A percentile compares a stretch with the other conserved stretches of the same genome.
These are phyloP conservation scores for Apocrypta bakeri DNA, from an alignment of 1,140 invertebrate genomes.

Conservation along the genomic window DNA sequence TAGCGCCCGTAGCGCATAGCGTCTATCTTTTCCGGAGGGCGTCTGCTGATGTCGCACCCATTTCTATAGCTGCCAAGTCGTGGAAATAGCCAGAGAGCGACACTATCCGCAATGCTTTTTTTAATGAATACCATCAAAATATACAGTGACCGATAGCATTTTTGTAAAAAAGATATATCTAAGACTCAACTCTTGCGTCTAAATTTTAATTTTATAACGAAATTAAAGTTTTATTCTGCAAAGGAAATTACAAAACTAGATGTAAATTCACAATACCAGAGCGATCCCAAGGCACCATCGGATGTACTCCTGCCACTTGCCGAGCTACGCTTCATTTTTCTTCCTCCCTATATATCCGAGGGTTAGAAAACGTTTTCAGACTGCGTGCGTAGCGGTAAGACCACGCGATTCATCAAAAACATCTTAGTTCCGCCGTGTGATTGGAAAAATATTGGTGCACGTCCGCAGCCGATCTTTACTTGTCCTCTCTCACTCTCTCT, in stretches of 20 bases:
- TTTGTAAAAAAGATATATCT: no score
- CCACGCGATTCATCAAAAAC: slow-evolving; percentile 44
- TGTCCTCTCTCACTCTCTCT: no score
- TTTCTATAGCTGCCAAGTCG: no score
- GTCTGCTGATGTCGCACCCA: not conserved
- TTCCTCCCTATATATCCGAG: not conserved
- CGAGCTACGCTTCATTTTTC: not conserved
- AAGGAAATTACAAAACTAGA: not conserved
- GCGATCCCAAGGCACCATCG: not conserved
- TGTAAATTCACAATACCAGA: not conserved
- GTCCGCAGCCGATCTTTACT: not conserved
- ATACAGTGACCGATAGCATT: no score
- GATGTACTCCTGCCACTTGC: not conserved
- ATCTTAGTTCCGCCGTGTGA: not conserved
- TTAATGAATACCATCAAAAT: no score
- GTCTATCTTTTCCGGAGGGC: not conserved
- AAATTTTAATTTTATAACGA: no score
- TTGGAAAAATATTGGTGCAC: slow-evolving; percentile 34
- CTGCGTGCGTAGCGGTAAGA: not conserved
- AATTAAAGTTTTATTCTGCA: no score
- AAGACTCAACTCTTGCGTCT: no score
- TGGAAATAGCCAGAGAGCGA: no score
- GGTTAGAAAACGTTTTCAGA: not conserved
- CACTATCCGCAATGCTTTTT: no score
- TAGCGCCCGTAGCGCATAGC: not conserved